These are phyloP conservation scores for Tipula helvola DNA, from an alignment of 2,888 invertebrate species.

Conservation along the genomic window DNA sequence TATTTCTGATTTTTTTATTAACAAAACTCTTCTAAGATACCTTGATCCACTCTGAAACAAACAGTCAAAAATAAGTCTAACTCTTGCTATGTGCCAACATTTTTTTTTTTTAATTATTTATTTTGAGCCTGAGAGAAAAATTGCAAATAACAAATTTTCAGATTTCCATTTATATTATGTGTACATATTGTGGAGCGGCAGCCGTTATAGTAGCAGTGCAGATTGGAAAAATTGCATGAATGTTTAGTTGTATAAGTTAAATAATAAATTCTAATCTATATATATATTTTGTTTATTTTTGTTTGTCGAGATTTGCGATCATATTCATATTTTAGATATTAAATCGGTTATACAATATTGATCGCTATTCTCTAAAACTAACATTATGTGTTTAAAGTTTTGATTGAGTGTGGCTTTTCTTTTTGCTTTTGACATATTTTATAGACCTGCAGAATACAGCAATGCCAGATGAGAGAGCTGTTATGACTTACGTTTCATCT, in stretches of 20 bases:
- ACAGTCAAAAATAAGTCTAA: background rate
- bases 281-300: background rate
- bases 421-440: slow-evolving; percentile 20
- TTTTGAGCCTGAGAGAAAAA: background rate
- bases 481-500: slow-evolving; percentile 99
- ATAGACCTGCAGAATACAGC: slow-evolving; percentile 69
- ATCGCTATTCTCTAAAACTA: slow-evolving; percentile 7
- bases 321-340: background rate
- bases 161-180: background rate
- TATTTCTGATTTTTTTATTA: background rate
- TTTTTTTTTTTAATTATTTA: background rate
- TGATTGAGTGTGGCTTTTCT: slow-evolving; percentile 7
- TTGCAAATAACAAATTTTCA: background rate
- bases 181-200: background rate
- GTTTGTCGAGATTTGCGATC: slow-evolving; percentile 15
- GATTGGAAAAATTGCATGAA: background rate
- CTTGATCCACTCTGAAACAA: background rate
- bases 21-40: background rate
- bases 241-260: background rate
- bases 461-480: slow-evolving; percentile 98
- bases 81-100: background rate
- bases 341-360: slow-evolving; percentile 14
- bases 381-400: slow-evolving; percentile 4
- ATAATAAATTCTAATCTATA: background rate
- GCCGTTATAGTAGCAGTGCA: background rate